Evolutionary conservation across 37 sponge, comb jelly and placozoan species (phyloP).

Genomic region (Cladorhizidae sp.): DNA sequence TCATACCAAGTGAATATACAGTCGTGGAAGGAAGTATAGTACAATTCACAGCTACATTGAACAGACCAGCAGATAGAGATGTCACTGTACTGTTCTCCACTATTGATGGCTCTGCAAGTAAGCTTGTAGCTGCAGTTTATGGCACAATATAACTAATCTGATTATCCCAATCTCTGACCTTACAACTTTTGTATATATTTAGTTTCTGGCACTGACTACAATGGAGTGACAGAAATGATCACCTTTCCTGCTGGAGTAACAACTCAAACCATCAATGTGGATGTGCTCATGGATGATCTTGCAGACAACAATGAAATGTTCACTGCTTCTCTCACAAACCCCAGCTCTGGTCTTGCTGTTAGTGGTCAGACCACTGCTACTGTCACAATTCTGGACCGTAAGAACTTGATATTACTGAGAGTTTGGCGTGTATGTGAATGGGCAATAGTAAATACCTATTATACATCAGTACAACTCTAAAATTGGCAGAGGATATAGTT

Average conservation of each 20-base stretch:
- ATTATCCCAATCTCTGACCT: no score
- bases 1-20: constrained; percentile 11
- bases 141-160: no score
- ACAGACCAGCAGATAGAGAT: background rate
- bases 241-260: no score
- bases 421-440: background rate
- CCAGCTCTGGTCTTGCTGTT: background rate
- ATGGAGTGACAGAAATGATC: no score
- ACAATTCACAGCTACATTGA: background rate
- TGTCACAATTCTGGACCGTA: background rate
- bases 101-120: constrained; percentile 51
- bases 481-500: no score
- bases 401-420: background rate
- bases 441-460: no score
- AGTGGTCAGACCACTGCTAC: background rate
- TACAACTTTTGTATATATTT: no score
- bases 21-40: background rate
- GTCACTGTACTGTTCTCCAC: constrained; percentile 25
- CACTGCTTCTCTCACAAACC: background rate
- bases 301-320: background rate
- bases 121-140: background rate
- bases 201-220: no score
- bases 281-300: background rate
- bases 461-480: no score
- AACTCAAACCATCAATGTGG: background rate